A percentile compares a stretch with the other conserved stretches of the same genome.
These are phyloP conservation scores for Priocnemis perturbator DNA, from an alignment of 2,888 invertebrate genomes.

Conservation along the genomic window DNA sequence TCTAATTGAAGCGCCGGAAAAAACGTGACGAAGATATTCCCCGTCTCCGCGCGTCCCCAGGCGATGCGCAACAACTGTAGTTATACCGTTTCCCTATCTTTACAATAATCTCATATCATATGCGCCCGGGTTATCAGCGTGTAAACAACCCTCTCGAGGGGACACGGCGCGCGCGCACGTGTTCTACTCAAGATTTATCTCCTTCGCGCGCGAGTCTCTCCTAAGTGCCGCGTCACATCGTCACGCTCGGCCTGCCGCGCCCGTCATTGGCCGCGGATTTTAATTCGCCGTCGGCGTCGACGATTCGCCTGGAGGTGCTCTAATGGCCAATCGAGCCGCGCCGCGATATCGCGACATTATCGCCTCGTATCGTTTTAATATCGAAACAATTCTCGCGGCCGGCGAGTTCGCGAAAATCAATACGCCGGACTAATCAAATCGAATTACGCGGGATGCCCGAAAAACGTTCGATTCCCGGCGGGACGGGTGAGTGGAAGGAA, in stretches of 20 bases:
- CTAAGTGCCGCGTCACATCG: too few species aligned
- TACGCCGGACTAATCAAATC: neutral
- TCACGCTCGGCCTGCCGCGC: too few species aligned
- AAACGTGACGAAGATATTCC: neutral
- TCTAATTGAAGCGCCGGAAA: conserved; percentile 45
- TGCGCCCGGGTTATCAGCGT: conserved; percentile 57
- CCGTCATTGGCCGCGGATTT: too few species aligned
- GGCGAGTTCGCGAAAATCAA: too few species aligned
- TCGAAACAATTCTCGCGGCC: too few species aligned
- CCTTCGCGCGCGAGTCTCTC: conserved; percentile 8
- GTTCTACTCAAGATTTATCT: conserved; percentile 44
- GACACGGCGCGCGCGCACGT: conserved; percentile 29
- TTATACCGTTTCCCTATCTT: conserved; percentile 56
- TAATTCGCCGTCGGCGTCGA: too few species aligned
- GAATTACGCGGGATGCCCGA: neutral
- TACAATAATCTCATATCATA: conserved; percentile 63
- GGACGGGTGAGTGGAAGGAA: too few species aligned
- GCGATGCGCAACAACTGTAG: conserved; percentile 39
- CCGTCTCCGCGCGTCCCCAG: neutral
- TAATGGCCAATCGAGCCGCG: too few species aligned
- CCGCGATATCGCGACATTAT: too few species aligned
- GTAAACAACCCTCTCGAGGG: conserved; percentile 63
- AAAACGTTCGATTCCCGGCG: neutral
- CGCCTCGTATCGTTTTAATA: too few species aligned
- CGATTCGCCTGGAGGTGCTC: too few species aligned